Evolutionary conservation across 2,113 vertebrate species (phyloP).

Genomic region (Cricetomys ansorgei): DNA sequence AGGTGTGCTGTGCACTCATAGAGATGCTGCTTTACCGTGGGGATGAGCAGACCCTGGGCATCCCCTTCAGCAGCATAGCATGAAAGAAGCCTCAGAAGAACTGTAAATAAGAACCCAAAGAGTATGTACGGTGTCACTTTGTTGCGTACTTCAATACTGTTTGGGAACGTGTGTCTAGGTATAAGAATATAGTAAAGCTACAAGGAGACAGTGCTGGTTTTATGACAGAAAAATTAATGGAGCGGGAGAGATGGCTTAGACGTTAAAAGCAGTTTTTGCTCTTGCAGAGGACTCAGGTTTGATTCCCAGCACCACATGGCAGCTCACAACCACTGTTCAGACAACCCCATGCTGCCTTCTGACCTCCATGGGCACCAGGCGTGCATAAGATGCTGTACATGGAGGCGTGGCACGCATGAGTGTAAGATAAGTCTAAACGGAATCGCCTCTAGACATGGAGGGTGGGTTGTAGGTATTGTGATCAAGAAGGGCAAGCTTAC

Average conservation of each 20-base stretch:
- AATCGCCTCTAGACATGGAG: background rate
- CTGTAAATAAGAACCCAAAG: background rate
- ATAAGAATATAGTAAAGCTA: background rate
- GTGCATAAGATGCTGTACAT: background rate
- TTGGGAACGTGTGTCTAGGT: background rate
- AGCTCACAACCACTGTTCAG: background rate
- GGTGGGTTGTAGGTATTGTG: background rate
- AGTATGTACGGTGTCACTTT: background rate
- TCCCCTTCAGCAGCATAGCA: background rate
- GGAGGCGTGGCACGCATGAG: background rate
- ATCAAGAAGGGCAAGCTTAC: background rate
- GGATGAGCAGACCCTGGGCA: background rate
- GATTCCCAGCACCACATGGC: background rate
- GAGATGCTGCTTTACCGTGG: background rate
- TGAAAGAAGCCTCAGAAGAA: constrained; percentile 13
- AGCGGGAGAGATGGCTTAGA: background rate
- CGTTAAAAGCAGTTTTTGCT: background rate
- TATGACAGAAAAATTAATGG: background rate
- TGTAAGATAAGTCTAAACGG: background rate
- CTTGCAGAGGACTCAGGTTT: background rate
- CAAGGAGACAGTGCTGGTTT: constrained; percentile 19
- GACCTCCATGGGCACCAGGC: background rate
- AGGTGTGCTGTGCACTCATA: background rate
- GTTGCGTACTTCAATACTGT: background rate
- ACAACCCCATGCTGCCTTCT: background rate